Percentiles rank a stretch among this genome's conserved stretches.
These are phyloP conservation scores for Misgurnus mizolepis DNA, from an alignment of 2,113 vertebrate genomes.

Conservation along the genomic window DNA sequence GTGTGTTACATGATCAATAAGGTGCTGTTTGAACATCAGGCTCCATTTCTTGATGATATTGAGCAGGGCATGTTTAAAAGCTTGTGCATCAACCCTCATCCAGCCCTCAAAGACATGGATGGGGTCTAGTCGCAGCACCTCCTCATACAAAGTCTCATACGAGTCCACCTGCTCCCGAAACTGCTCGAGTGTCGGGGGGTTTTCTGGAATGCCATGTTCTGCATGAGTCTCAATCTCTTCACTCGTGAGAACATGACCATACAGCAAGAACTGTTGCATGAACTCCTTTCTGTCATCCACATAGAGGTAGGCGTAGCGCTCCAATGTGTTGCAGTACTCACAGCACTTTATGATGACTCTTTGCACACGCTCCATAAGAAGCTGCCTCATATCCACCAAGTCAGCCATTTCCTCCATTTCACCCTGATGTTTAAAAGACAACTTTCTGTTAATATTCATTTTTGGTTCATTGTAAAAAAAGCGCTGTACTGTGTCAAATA, in stretches of 20 bases:
- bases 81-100: constrained; percentile 82
- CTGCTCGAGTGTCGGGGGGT: constrained; percentile 75
- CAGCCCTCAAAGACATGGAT: constrained; percentile 79
- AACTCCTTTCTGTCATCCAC: constrained; percentile 82
- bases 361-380: constrained; percentile 74
- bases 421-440: constrained; percentile 64
- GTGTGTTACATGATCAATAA: constrained; percentile 84
- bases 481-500: no score
- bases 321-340: constrained; percentile 70
- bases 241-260: constrained; percentile 70
- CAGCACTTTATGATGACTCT: constrained; percentile 63
- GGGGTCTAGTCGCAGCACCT: constrained; percentile 77
- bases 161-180: constrained; percentile 84
- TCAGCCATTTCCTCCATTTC: constrained; percentile 83
- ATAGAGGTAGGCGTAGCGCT: constrained; percentile 81
- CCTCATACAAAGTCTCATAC: constrained; percentile 84
- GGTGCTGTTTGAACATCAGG: constrained; percentile 92
- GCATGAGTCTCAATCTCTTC: constrained; percentile 73
- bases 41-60: constrained; percentile 91
- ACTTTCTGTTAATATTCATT: no score
- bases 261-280: constrained; percentile 82
- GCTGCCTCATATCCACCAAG: constrained; percentile 70
- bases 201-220: constrained; percentile 71
- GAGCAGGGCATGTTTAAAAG: constrained; percentile 82
- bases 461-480: no score